A percentile compares a stretch with the other conserved stretches of the same genome.
Evolutionary conservation across 2,113 vertebrate species (phyloP).

Genomic region (Sturnus vulgaris): DNA sequence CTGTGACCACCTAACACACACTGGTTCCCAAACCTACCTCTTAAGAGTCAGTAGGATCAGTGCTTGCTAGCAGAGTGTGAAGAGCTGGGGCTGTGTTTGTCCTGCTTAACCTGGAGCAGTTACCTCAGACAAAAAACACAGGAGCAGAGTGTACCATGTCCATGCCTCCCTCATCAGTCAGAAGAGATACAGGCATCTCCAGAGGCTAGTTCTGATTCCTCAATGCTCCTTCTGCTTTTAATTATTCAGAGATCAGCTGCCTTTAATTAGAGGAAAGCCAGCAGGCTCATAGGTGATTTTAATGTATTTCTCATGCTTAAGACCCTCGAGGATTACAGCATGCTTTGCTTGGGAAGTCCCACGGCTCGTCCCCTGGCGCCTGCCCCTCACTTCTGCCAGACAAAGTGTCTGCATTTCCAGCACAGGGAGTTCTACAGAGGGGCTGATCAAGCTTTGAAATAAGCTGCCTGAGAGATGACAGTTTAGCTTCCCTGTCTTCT

Average conservation of each 20-base stretch:
- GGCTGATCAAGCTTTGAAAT: not conserved
- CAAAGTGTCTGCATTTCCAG: not conserved
- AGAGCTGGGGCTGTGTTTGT: not conserved
- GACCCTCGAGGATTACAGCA: not conserved
- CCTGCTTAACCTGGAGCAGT: not conserved
- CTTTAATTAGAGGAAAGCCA: not conserved
- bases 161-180: not conserved
- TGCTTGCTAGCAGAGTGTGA: fast-evolving
- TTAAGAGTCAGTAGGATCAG: not conserved
- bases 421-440: not conserved
- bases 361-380: fast-evolving
- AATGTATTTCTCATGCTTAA: not conserved
- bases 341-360: not conserved
- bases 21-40: not conserved
- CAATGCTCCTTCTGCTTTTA: not conserved
- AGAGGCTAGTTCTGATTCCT: not conserved
- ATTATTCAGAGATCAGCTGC: not conserved
- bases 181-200: not conserved
- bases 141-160: not conserved
- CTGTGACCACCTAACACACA: not conserved
- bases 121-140: not conserved
- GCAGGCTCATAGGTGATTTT: not conserved
- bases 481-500: not conserved
- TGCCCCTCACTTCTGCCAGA: not conserved
- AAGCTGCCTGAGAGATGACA: not conserved